Conservation (phyloP, 2,888 invertebrate genomes). For the Drosophila paracracens region DNA sequence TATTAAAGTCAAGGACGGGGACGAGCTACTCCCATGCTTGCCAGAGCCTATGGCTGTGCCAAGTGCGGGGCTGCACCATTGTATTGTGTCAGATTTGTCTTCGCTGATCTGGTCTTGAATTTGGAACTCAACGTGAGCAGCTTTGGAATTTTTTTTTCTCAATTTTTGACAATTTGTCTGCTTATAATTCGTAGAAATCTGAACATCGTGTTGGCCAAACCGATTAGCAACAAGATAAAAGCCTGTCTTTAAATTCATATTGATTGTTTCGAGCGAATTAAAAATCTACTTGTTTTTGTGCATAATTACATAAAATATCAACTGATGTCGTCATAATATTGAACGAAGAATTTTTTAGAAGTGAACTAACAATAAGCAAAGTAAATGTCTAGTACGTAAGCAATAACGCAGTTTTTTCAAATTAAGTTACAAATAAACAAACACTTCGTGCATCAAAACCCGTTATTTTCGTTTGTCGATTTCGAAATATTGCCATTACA, state of each 20-base stretch:
- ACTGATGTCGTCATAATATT: slow-evolving; percentile 17
- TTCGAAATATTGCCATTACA: background rate
- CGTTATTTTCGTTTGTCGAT: background rate
- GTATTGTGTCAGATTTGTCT: slow-evolving; percentile 27
- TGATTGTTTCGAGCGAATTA: background rate
- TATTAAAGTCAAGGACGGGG: slow-evolving; percentile 74
- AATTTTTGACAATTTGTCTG: slow-evolving; percentile 34
- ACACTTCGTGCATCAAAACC: background rate
- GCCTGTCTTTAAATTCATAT: background rate
- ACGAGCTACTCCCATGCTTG: slow-evolving; percentile 61
- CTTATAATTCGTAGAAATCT: slow-evolving; percentile 24
- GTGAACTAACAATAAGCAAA: background rate
- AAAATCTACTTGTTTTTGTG: background rate
- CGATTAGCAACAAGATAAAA: slow-evolving; percentile 12
- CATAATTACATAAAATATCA: slow-evolving; percentile 1
- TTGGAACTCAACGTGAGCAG: slow-evolving; percentile 27
- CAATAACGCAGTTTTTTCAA: background rate
- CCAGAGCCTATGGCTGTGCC: slow-evolving; percentile 61
- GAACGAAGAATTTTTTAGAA: background rate
- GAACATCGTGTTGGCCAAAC: slow-evolving; percentile 6
- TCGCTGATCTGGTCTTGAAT: slow-evolving; percentile 41
- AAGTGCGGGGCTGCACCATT: slow-evolving; percentile 70
- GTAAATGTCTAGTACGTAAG: too few relatives aligned
- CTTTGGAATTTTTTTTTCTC: slow-evolving; percentile 24
- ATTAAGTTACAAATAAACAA: background rate